Evolutionary conservation across 2,888 invertebrate species (phyloP).

Genomic region (Drosophila meridionalis): DNA sequence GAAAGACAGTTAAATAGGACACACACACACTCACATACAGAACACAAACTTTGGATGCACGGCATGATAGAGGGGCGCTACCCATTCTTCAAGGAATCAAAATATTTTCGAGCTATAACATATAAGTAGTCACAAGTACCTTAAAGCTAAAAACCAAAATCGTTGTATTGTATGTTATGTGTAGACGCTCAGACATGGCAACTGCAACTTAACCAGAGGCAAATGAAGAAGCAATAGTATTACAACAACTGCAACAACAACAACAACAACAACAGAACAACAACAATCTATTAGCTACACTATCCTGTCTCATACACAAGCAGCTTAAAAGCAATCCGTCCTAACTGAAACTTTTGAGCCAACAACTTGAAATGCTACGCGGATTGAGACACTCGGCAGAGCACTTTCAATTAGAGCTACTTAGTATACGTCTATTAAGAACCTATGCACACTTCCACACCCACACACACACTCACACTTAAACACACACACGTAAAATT

Average conservation of each 20-base stretch:
- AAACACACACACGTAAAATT: constrained; percentile 46
- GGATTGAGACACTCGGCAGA: constrained; percentile 40
- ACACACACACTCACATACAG: constrained; percentile 20
- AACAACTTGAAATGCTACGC: constrained; percentile 50
- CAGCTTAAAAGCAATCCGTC: constrained; percentile 76
- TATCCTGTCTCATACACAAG: constrained; percentile 52
- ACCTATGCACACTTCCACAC: constrained; percentile 27
- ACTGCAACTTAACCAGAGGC: constrained; percentile 8
- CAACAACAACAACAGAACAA: neutral
- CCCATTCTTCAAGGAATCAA: constrained; percentile 60
- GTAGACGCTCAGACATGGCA: constrained; percentile 23
- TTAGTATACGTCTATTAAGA: constrained; percentile 38
- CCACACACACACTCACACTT: constrained; percentile 20
- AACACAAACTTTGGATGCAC: constrained; percentile 46
- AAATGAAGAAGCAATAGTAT: constrained; percentile 9
- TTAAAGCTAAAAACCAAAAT: constrained; percentile 63
- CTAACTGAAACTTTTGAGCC: constrained; percentile 77
- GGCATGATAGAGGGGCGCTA: constrained; percentile 6
- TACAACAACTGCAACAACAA: constrained; percentile 15
- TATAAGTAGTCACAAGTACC: constrained; percentile 81
- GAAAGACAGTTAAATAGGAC: constrained; percentile 12
- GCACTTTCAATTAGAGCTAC: constrained; percentile 36
- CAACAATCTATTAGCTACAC: constrained; percentile 48
- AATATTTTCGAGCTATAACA: constrained; percentile 76
- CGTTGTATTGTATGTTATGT: constrained; percentile 52